Base-by-base conservation (phyloP, 64 coral and sea anemone species). In the Porites lutea region DNA sequence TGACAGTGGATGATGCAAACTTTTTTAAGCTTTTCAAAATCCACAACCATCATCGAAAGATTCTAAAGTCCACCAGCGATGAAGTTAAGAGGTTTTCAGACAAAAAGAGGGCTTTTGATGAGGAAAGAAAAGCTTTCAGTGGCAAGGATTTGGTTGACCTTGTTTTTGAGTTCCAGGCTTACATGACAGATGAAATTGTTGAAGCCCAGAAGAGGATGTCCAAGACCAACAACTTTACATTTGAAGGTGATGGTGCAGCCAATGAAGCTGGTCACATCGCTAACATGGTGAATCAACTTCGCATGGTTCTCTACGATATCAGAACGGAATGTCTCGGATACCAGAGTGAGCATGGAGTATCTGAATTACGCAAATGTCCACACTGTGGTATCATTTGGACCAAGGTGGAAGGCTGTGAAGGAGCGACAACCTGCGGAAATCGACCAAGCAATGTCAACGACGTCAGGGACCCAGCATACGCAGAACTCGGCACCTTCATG, bases 211-310 rank as follows among this genome's bases (percentile, higher is more conserved):
- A 59, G 67, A 87, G 85, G 68, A 73, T 87, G 85, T 74, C 85
- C 50, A 19, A 72, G 65, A 87, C 13, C 12, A 87, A 87, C 85
- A 87, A 87, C 0, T 87, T 87, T 73, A 87, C 85, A 5, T 87
- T 87, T 87, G 10, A 55, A 37, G 85, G 85, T 57, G 85, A 87
- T 73, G 85, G 85, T 87, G 85, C 85, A 20, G 85, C 85, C 20
- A 87, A 87, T 73, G 85, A 87, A 23, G 85, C 85, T 58, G 85
- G 66, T 54, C 85, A 87, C 66, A 49, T 87, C 55, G 85, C 85
- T 20, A 87, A 87, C 66, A 87, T 87, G 85, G 85, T 74, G 51
- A 87, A 87, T 87, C 85, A 87, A 87, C 85, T 87, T 43, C 85
- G 62, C 63, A 53, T 87, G 84, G 19, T 87, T 8, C 84, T 87